Percentiles rank a stretch among this genome's conserved stretches.
Evolutionary conservation across 2,113 vertebrate species (phyloP).

Genomic region (Sus scrofa): DNA sequence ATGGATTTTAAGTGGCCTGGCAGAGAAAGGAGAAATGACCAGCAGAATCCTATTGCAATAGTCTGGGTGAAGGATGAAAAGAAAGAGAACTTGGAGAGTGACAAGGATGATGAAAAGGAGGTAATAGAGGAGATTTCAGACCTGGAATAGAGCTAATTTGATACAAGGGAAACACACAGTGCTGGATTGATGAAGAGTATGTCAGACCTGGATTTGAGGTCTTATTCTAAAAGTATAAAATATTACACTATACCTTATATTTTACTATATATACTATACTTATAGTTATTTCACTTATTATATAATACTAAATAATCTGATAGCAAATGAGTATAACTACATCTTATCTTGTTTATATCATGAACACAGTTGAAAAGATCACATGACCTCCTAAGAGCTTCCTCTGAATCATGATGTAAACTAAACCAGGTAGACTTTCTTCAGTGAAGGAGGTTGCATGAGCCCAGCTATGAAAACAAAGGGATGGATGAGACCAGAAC

Average conservation of each 20-base stretch:
- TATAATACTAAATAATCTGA: background rate
- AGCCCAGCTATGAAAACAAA: background rate
- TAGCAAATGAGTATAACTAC: background rate
- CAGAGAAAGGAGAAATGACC: background rate
- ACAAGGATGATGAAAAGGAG: background rate
- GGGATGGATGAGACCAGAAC: background rate
- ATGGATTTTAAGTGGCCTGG: too few relatives aligned
- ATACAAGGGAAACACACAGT: background rate
- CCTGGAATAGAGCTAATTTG: background rate
- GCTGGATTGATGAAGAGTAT: background rate
- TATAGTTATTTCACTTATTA: background rate
- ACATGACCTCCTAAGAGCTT: background rate
- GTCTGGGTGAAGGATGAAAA: background rate
- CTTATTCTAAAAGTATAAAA: too few relatives aligned
- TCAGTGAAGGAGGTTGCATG: rapidly evolving
- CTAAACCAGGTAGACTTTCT: background rate
- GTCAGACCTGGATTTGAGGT: background rate
- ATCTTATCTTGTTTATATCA: background rate
- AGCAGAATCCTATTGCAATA: background rate
- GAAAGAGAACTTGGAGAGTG: background rate
- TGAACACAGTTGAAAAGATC: background rate
- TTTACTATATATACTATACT: background rate
- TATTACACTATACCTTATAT: background rate
- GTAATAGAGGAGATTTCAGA: background rate
- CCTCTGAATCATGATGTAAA: background rate